These are phyloP conservation scores for Brachypteracias leptosomus DNA, from an alignment of 2,113 vertebrate species.

Conservation along the genomic window DNA sequence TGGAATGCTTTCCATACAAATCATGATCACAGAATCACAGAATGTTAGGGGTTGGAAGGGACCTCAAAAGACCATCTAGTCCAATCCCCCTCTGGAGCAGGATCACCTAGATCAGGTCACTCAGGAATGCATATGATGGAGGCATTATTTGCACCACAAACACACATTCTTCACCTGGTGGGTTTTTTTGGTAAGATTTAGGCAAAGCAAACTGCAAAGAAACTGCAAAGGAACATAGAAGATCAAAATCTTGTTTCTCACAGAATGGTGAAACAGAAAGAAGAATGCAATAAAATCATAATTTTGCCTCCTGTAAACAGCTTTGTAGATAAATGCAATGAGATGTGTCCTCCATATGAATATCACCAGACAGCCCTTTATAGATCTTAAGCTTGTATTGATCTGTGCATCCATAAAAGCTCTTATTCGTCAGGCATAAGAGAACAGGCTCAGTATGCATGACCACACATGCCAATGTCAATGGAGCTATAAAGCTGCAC, in stretches of 20 bases:
- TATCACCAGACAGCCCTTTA: background rate
- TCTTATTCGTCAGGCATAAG: conserved; percentile 23
- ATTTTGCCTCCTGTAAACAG: conserved; percentile 35
- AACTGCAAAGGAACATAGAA: background rate
- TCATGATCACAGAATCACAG: too few relatives aligned
- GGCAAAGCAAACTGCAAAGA: background rate
- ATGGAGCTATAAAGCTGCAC: conserved; percentile 45
- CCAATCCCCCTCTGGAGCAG: too few relatives aligned
- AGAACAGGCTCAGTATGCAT: conserved; percentile 39
- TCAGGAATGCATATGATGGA: too few relatives aligned
- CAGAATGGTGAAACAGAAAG: background rate
- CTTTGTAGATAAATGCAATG: conserved; percentile 21
- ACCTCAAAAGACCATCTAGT: too few relatives aligned
- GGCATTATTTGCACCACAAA: background rate
- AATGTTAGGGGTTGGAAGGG: too few relatives aligned
- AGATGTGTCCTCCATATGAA: background rate
- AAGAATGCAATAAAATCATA: background rate
- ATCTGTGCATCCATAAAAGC: conserved; percentile 61
- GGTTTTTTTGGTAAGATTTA: background rate
- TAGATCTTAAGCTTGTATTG: conserved; percentile 55
- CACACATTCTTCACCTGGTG: background rate
- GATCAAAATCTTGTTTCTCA: background rate
- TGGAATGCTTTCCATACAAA: background rate
- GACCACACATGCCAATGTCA: conserved; percentile 52
- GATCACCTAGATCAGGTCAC: too few relatives aligned